Conservation (phyloP, 2,888 invertebrate species). For the Aleiodes leptofemur region DNA sequence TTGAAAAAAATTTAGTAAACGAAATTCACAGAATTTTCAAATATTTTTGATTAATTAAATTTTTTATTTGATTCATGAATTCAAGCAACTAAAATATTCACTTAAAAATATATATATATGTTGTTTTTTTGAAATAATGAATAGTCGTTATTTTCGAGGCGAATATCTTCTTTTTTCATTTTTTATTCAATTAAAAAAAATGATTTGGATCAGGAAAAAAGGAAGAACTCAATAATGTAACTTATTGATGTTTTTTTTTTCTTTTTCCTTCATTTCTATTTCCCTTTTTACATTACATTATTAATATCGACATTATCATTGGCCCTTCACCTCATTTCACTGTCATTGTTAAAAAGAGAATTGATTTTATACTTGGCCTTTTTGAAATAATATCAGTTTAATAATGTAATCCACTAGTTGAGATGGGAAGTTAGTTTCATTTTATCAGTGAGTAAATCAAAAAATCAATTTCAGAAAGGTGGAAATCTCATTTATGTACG, state of each 20-base stretch:
- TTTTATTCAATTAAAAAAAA: too few species aligned
- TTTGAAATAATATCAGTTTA: neutral
- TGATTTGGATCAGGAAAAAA: too few species aligned
- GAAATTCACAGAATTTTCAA: neutral
- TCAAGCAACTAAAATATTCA: too few species aligned
- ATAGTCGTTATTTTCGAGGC: too few species aligned
- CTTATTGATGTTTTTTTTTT: neutral
- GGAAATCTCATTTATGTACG: neutral
- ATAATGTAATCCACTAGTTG: neutral
- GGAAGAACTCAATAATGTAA: too few species aligned
- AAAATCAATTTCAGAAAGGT: constrained; percentile 9
- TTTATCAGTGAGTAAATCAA: constrained; percentile 13
- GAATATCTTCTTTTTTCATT: too few species aligned
- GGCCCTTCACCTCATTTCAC: neutral
- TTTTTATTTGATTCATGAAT: neutral
- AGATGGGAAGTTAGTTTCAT: neutral
- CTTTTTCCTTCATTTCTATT: neutral
- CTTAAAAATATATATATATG: too few species aligned
- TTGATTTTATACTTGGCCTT: constrained; percentile 18
- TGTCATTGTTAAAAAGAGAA: neutral
- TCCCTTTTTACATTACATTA: neutral
- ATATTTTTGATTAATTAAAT: neutral
- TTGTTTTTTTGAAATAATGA: too few species aligned
- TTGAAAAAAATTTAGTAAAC: neutral
- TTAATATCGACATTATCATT: neutral